Percentiles rank a stretch among this genome's conserved stretches.
phyloP scores from a whole-genome alignment of 1,140 invertebrate species.

The Reticulitermes speratus region DNA sequence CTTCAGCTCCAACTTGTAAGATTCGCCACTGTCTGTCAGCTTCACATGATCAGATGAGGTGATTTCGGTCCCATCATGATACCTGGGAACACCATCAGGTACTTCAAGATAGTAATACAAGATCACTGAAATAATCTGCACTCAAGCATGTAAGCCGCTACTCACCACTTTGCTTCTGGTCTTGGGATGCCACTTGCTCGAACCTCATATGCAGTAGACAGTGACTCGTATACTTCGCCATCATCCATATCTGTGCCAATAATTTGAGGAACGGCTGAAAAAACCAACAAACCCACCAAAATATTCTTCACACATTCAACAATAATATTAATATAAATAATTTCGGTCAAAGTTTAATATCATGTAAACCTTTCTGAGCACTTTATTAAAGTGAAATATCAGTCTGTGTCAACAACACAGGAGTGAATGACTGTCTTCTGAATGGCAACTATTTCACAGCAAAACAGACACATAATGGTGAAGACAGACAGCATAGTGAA shows the following conservation, averaged over 20 bases:
- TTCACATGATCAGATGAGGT: slow-evolving; percentile 60
- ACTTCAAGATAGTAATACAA: background rate
- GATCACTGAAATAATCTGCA: background rate
- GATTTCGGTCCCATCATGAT: slow-evolving; percentile 66
- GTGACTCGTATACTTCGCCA: slow-evolving; percentile 70
- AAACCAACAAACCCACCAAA: slow-evolving; percentile 21
- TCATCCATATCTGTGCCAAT: slow-evolving; percentile 70
- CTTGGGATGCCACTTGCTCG: slow-evolving; percentile 69
- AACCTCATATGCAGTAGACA: slow-evolving; percentile 69
- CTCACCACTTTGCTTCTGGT: slow-evolving; percentile 72
- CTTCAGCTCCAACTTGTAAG: slow-evolving; percentile 68
- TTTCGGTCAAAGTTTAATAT: too few relatives aligned
- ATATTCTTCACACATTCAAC: too few relatives aligned
- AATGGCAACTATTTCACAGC: too few relatives aligned
- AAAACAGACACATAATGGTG: too few relatives aligned
- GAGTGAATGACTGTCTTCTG: too few relatives aligned
- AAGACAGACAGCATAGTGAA: too few relatives aligned
- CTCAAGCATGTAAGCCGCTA: background rate
- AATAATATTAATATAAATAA: too few relatives aligned
- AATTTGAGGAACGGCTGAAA: slow-evolving; percentile 72
- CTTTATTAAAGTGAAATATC: too few relatives aligned
- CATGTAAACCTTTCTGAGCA: too few relatives aligned
- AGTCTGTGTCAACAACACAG: too few relatives aligned
- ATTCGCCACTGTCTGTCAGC: slow-evolving; percentile 67
- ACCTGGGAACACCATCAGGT: slow-evolving; percentile 39